Evolutionary conservation across 2,113 vertebrate species (phyloP), one percentile per base, ranked within the genome.

Genomic region (Zeus faber): DNA sequence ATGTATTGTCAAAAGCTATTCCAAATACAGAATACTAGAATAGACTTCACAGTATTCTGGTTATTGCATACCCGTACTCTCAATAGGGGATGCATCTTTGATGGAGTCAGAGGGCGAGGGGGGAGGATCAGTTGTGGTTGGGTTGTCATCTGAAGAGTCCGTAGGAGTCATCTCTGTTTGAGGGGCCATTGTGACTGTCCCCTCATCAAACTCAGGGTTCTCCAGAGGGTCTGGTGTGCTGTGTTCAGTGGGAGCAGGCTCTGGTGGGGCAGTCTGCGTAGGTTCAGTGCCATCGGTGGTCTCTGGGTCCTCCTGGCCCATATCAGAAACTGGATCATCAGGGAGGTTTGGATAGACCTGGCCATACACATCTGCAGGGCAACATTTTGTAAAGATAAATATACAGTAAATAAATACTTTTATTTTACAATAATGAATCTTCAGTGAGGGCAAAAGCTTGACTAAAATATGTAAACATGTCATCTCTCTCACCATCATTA

Each of bases 401-500:
- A 20, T 43, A 20, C n/a, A 18, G 18, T 20, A 20, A 18, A 43
- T 16, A 43, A 18, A 43, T 2, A 16, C 40, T 43, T 14, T 18
- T 16, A 43, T 14, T 10, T 13, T 21, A 22, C 20, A 9, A 24
- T 46, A 7, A 10, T 44, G 7, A 44, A 9, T 11, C 0, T 3
- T 18, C 6, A 44, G 20, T 11, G 1, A n/a, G n/a, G n/a, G n/a
- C n/a, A n/a, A n/a, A n/a, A n/a, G n/a, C 13, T 26, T 26, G 23
- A 26, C 26, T 44, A 14, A 26, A 8, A 4, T 48, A 23, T 21
- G 17, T 13, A 22, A 23, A 24, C 14, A 39, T 17, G 9, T 24
- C 20, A 52, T 24, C 1, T 9, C 64, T 74, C 44, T 49, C 64
- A 84, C 77, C 76, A 21, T 77, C 58, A 16, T 3, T 35, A 8